Evolutionary conservation across 2,888 invertebrate species (phyloP), one percentile per base, ranked within the genome.

Genomic region (Macropis europaea): DNA sequence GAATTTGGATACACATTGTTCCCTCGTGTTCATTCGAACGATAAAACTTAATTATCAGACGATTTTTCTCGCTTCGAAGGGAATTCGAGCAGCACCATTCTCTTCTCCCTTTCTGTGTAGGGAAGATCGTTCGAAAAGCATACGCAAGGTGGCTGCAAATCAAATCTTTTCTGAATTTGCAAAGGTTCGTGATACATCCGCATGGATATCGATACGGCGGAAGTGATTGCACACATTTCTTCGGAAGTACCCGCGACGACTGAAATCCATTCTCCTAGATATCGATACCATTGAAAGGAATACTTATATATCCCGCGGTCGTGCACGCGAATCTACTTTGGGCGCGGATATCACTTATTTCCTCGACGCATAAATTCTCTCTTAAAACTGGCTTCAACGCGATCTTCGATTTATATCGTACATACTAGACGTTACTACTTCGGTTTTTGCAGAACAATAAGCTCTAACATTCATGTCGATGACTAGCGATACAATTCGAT

Each of bases 201-300:
- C 34, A 53, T 15, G 53, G 53, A 43, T 62, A 43, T 53, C 52
- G 53, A 62, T 53, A 62, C 32, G 43, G 1, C 1, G 15, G 13
- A 53, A 52, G 61, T 62, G 61, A 62, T 62, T 62, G 61, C 61
- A 53, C 53, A 62, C 61, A 62, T 62, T 53, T 53, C 53, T 32
- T 28, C 19, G 0, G 34, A 34, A 43, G 38, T 34, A 47, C 19
- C n/a, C n/a, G 47, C 13, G 28, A 40, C 38, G 13, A n/a, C 13
- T 26, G 30, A 48, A 61, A 53, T 43, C 43, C 43, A 45, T 57
- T 57, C 48, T 52, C 53, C 53, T 43, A 24, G 43, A 43, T 62
- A 62, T 43, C 34, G 53, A 62, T 43, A 53, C 53, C 42, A 53
- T 24, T 43, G 52, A 59, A 59, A 48, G 30, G 61, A 62, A 60